Evolutionary conservation across 1,140 invertebrate species (phyloP).

Genomic region (Ganaspis sp.): DNA sequence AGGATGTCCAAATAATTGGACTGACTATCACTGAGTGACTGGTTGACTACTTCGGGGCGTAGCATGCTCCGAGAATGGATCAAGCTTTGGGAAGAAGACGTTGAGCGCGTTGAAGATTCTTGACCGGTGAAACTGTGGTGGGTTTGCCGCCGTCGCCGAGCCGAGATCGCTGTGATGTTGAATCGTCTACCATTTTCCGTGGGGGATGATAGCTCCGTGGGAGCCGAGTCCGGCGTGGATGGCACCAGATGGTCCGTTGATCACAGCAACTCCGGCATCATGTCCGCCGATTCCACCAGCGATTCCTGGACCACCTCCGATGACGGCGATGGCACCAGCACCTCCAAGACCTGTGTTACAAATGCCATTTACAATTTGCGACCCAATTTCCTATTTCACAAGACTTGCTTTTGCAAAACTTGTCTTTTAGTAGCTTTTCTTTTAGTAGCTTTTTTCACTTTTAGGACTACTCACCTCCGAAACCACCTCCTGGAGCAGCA

Average conservation of each 20-base stretch:
- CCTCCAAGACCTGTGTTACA: constrained; percentile 48
- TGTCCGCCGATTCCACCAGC: constrained; percentile 73
- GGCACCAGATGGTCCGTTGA: constrained; percentile 76
- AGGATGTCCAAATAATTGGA: constrained; percentile 54
- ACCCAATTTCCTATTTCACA: too few relatives aligned
- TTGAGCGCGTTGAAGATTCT: constrained; percentile 73
- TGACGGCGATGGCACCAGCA: constrained; percentile 74
- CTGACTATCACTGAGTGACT: constrained; percentile 56
- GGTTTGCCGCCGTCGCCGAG: constrained; percentile 76
- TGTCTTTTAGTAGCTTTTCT: too few relatives aligned
- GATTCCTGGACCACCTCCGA: constrained; percentile 71
- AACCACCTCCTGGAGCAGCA: constrained; percentile 70
- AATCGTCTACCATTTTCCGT: constrained; percentile 74
- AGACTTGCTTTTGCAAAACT: too few relatives aligned
- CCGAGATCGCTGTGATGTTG: constrained; percentile 75
- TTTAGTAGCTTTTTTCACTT: background rate
- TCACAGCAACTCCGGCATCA: constrained; percentile 76
- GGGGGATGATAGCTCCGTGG: constrained; percentile 76
- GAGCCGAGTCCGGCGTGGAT: constrained; percentile 75
- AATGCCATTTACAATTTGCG: background rate
- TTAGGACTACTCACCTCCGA: constrained; percentile 50
- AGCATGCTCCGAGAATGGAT: constrained; percentile 68
- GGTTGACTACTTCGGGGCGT: constrained; percentile 46
- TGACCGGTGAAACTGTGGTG: constrained; percentile 74
- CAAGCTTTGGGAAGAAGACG: constrained; percentile 70